phyloP scores from a whole-genome alignment of 2,113 vertebrate species.

The Oncorhynchus masou region DNA sequence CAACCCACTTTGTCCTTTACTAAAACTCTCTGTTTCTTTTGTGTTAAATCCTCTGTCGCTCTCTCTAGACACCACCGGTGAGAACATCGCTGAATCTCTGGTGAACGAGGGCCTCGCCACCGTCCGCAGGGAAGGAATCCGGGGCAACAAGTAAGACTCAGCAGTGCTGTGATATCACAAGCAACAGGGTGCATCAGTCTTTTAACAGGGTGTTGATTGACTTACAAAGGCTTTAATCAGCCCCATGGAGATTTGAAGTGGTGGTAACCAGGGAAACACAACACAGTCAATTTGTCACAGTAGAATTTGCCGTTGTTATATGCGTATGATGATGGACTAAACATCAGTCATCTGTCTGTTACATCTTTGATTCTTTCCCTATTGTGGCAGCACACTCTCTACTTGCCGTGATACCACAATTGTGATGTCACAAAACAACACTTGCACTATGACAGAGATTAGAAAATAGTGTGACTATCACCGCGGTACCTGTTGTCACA shows the following conservation, averaged over 20 bases:
- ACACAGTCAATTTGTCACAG: too few relatives aligned
- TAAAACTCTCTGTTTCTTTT: background rate
- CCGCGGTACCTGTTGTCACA: background rate
- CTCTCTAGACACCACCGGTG: constrained; percentile 83
- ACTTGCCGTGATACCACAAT: background rate
- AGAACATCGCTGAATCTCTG: constrained; percentile 92
- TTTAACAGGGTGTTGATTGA: too few relatives aligned
- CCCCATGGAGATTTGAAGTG: too few relatives aligned
- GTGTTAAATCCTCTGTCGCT: background rate
- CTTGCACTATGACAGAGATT: background rate
- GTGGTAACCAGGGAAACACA: too few relatives aligned
- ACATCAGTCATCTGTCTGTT: too few relatives aligned
- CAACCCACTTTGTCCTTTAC: background rate
- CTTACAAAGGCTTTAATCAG: too few relatives aligned
- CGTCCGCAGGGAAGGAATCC: constrained; percentile 89
- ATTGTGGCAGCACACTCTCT: background rate
- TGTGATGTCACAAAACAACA: background rate
- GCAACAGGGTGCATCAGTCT: background rate
- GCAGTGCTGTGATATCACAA: background rate
- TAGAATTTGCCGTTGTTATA: too few relatives aligned
- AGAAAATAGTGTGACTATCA: background rate
- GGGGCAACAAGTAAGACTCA: constrained; percentile 86
- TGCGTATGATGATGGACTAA: too few relatives aligned
- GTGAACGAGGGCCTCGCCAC: constrained; percentile 89
- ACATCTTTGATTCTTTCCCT: too few relatives aligned